Evolutionary conservation across 2,888 invertebrate genomes (phyloP).

Genomic region (Conomelus anceps): DNA sequence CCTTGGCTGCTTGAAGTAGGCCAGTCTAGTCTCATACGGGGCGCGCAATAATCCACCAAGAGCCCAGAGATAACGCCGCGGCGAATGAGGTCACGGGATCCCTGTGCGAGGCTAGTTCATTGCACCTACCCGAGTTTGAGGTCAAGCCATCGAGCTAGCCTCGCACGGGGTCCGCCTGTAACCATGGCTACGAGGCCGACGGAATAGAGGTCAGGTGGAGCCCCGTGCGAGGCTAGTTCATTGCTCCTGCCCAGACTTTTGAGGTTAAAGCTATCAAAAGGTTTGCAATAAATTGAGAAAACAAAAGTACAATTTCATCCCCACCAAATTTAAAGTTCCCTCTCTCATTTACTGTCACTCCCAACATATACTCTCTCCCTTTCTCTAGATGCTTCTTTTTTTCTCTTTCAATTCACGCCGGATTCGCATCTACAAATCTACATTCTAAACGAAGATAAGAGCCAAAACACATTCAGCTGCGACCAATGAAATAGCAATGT

Average conservation of each 20-base stretch:
- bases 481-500: neutral
- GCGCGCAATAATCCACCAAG: no score
- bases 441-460: neutral
- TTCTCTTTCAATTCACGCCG: neutral
- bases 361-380: no score
- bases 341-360: no score
- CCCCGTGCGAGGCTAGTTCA: slow-evolving; percentile 1
- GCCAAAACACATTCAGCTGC: neutral
- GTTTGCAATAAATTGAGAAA: neutral
- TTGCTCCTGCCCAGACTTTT: slow-evolving; percentile 3
- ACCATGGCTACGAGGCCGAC: no score
- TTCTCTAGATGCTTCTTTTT: neutral
- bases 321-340: neutral
- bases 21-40: neutral
- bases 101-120: neutral
- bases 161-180: neutral
- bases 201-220: neutral
- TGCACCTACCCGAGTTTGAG: neutral
- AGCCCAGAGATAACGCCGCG: neutral
- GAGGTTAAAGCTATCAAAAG: slow-evolving; percentile 12
- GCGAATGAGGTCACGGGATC: neutral
- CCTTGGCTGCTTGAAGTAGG: neutral
- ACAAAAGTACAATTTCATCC: neutral
- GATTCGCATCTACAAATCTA: no score
- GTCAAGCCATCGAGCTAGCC: neutral